Evolutionary conservation across 1,140 invertebrate species (phyloP).

Genomic region (Delia radicum): DNA sequence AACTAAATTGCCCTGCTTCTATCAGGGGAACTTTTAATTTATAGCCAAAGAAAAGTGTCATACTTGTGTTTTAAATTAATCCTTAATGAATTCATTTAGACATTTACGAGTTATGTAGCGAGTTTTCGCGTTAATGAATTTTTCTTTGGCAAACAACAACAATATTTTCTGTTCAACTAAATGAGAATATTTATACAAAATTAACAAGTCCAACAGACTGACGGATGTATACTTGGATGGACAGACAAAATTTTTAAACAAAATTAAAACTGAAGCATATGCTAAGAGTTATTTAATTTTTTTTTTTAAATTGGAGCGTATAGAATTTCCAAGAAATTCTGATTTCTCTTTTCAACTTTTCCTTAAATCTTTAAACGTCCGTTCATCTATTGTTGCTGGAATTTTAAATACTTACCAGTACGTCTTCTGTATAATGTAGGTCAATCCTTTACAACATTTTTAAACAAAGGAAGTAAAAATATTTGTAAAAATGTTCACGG

Average conservation of each 20-base stretch:
- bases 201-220: background rate
- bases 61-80: background rate
- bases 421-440: background rate
- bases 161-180: background rate
- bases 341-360: conserved; percentile 20
- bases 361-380: background rate
- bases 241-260: background rate
- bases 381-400: background rate
- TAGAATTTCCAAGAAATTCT: conserved; percentile 20
- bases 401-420: background rate
- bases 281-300: background rate
- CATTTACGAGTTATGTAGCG: background rate
- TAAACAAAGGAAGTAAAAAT: background rate
- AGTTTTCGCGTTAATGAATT: background rate
- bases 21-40: conserved; percentile 19
- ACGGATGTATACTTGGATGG: background rate
- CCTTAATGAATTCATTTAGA: conserved; percentile 19
- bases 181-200: background rate
- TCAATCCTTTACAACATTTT: background rate
- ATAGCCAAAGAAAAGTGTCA: background rate
- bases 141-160: too few species aligned
- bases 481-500: background rate
- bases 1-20: background rate
- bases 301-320: conserved; percentile 23
- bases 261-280: background rate